Conservation (phyloP, 2,797 vertebrate species). For the Esox masquinongy region DNA sequence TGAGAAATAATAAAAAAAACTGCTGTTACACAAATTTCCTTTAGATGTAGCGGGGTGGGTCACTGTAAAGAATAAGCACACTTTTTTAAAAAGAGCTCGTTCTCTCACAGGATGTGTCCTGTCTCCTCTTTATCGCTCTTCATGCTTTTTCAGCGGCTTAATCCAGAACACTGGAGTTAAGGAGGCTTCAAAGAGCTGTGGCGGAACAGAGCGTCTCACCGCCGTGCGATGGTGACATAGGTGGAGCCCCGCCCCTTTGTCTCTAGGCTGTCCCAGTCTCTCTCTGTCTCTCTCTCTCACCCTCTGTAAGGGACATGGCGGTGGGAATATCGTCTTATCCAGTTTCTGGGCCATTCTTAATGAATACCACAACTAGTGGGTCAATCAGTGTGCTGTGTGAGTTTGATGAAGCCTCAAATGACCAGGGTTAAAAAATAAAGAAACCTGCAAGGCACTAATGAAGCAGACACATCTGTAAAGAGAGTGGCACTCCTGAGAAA, state of each 20-base stretch:
- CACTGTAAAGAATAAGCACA: conserved; percentile 56
- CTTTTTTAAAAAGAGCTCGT: conserved; percentile 51
- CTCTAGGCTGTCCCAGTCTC: conserved; percentile 28
- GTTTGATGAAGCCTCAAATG: conserved; percentile 67
- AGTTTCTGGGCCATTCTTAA: conserved; percentile 47
- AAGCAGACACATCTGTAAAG: conserved; percentile 54
- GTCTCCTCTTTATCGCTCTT: conserved; percentile 58
- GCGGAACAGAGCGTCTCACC: conserved; percentile 47
- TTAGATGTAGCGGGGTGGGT: conserved; percentile 67
- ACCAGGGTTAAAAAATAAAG: conserved; percentile 70
- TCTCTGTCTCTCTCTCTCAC: conserved; percentile 23
- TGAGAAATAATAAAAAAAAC: conserved; percentile 33
- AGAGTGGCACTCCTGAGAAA: conserved; percentile 35
- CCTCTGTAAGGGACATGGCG: conserved; percentile 36
- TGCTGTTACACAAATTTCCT: conserved; percentile 50
- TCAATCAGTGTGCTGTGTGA: conserved; percentile 57
- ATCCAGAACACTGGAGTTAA: conserved; percentile 63
- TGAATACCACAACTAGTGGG: conserved; percentile 64
- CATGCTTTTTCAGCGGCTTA: conserved; percentile 57
- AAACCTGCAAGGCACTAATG: conserved; percentile 67
- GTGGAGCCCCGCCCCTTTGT: conserved; percentile 48
- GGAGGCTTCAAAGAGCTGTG: conserved; percentile 66
- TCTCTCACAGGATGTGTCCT: background rate
- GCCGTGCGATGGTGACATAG: conserved; percentile 42
- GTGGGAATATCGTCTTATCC: conserved; percentile 39